Percentiles rank a stretch among this genome's conserved stretches.
Conservation (phyloP, 2,797 vertebrate species). For the Typhlichthys eigenmanni region DNA sequence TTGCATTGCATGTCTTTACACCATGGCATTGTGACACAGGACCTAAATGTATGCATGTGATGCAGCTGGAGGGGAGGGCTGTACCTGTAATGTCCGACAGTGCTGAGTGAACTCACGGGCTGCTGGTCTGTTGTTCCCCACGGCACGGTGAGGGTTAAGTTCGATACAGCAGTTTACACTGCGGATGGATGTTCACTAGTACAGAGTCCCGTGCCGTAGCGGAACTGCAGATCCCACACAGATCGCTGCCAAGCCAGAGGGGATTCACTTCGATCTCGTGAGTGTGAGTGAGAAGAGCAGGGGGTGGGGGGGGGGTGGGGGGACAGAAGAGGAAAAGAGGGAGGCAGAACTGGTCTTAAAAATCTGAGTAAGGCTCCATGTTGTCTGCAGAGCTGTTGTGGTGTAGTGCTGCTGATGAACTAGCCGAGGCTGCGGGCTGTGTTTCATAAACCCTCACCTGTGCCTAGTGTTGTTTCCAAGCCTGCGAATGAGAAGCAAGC, state of each 20-base stretch:
- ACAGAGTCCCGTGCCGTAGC: slow-evolving; percentile 76
- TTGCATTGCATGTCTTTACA: slow-evolving; percentile 11
- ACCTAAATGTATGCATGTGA: slow-evolving; percentile 54
- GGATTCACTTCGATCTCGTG: slow-evolving; percentile 63
- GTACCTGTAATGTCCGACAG: slow-evolving; percentile 27
- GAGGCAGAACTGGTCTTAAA: slow-evolving; percentile 30
- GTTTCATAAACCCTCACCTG: slow-evolving; percentile 61
- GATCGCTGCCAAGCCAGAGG: slow-evolving; percentile 70
- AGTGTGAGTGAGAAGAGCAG: slow-evolving; percentile 19
- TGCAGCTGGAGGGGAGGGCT: slow-evolving; percentile 54
- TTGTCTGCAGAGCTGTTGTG: slow-evolving; percentile 25
- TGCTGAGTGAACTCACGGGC: slow-evolving; percentile 30
- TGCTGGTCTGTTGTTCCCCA: slow-evolving; percentile 21
- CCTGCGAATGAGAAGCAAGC: slow-evolving; percentile 38
- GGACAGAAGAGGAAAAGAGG: background rate
- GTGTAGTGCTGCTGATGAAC: slow-evolving; percentile 16
- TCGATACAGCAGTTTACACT: slow-evolving; percentile 83
- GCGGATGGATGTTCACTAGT: slow-evolving; percentile 79
- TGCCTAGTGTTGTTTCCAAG: slow-evolving; percentile 43
- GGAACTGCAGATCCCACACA: slow-evolving; percentile 78
- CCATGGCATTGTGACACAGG: slow-evolving; percentile 15
- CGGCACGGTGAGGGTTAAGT: slow-evolving; percentile 73
- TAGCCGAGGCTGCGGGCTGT: slow-evolving; percentile 18
- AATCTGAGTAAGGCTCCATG: slow-evolving; percentile 38
- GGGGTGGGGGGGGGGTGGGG: slow-evolving; percentile 8